Base-by-base conservation (phyloP, 2,888 invertebrate species). In the Euspilapteryx auroguttella region DNA sequence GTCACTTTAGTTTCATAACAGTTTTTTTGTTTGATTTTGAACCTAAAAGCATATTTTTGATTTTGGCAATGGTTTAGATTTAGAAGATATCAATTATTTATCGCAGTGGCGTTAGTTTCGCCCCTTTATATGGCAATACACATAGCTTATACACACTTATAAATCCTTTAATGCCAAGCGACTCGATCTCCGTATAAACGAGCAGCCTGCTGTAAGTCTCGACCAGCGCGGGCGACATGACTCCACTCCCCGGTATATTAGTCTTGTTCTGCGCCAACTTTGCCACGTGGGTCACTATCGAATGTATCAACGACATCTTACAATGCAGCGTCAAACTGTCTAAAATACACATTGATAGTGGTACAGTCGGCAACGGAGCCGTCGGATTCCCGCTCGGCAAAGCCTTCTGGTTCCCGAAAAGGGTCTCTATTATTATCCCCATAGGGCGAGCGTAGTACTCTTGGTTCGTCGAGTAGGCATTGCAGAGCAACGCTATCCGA, bases 101-200 rank as follows among this genome's bases (percentile, higher is more conserved):
- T n/a, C n/a, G n/a, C n/a, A n/a, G n/a, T n/a, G n/a, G n/a, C n/a
- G n/a, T n/a, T n/a, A n/a, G n/a, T n/a, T n/a, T n/a, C n/a, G n/a
- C n/a, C n/a, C n/a, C n/a, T n/a, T n/a, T n/a, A n/a, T n/a, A n/a
- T n/a, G n/a, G n/a, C n/a, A n/a, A n/a, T n/a, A n/a, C n/a, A n/a
- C n/a, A n/a, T n/a, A n/a, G n/a, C n/a, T n/a, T n/a, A 27, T 34
- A 78, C 82, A 79, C 62, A 87, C 93, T 89, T 41, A 96, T 89
- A 56, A 96, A 96, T 29, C 94, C 94, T 69, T 97, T 97, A 35
- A 97, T 95, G 15, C 97, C 96, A 27, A 97, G 78, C 10, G 94
- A 93, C 59, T 97, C 97, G 30, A 96, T 96, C 76, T 97, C 97
- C 6, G 94, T 94, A 49, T 97, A 97, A 0, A 96, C 94, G 28